A percentile compares a stretch with the other conserved stretches of the same genome.
phyloP scores from a whole-genome alignment of 2,113 vertebrate genomes.

The Sorex fumeus region DNA sequence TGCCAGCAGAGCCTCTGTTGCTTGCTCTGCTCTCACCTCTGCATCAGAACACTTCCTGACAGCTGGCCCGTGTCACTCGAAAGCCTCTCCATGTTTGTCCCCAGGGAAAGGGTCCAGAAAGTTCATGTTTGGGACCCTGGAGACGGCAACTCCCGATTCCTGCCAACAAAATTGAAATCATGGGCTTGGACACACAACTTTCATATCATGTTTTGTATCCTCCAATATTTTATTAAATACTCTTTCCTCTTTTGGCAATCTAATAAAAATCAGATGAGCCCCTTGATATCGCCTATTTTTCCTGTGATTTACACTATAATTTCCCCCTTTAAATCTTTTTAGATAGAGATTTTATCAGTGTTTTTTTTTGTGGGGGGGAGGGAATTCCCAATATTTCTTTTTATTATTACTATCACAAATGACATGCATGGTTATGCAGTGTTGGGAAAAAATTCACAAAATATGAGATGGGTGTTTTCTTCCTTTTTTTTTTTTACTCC shows the following conservation, averaged over 20 bases:
- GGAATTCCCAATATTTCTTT: background rate
- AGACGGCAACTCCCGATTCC: background rate
- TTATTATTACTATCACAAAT: conserved; percentile 13
- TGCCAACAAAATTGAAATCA: background rate
- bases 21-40: background rate
- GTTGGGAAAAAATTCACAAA: background rate
- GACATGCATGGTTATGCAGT: background rate
- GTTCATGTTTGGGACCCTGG: background rate
- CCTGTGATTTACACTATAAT: background rate
- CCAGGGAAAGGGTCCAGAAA: background rate
- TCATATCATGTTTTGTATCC: conserved; percentile 19
- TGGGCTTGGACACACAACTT: background rate
- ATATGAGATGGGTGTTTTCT: background rate
- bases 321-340: background rate
- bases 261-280: conserved; percentile 1
- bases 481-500: background rate
- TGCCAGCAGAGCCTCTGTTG: background rate
- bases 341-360: background rate
- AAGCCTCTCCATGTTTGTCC: background rate
- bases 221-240: background rate
- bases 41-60: conserved; percentile 9
- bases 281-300: background rate
- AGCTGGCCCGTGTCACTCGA: background rate
- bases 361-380: background rate
- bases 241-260: background rate